Percentiles rank a stretch among this genome's conserved stretches.
Evolutionary conservation across 1,140 invertebrate genomes (phyloP).

Genomic region (Conus ventricosus): DNA sequence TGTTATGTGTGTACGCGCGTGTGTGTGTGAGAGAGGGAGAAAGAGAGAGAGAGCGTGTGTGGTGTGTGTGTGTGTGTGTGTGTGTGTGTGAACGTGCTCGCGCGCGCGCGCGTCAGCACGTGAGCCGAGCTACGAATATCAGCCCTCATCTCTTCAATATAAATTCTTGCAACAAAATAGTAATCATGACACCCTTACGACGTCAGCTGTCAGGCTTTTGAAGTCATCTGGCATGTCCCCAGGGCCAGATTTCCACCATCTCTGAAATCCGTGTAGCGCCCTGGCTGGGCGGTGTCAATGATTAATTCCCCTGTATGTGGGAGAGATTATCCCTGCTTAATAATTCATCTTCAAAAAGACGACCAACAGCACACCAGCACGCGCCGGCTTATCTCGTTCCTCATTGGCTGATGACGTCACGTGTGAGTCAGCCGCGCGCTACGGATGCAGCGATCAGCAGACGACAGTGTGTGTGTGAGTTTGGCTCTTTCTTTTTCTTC

Average conservation of each 20-base stretch:
- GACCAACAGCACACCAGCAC: not conserved
- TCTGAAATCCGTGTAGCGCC: too few relatives aligned
- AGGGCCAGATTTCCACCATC: too few relatives aligned
- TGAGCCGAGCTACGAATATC: not conserved
- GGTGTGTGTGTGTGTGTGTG: constrained; percentile 21
- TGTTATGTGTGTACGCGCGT: constrained; percentile 5
- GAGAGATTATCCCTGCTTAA: not conserved
- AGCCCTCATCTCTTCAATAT: too few relatives aligned
- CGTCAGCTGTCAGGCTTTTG: too few relatives aligned
- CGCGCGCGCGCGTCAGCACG: not conserved
- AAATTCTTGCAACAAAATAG: too few relatives aligned
- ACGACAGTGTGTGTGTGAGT: not conserved
- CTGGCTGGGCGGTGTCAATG: not conserved
- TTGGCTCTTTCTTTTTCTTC: not conserved
- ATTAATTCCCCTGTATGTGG: not conserved
- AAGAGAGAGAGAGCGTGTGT: not conserved
- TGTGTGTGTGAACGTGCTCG: not conserved
- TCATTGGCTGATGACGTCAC: constrained; percentile 21
- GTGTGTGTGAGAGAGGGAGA: not conserved
- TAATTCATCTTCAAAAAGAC: not conserved
- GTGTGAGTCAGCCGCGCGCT: constrained; percentile 15
- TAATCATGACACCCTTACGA: too few relatives aligned
- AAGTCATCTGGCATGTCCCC: too few relatives aligned
- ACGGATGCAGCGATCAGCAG: constrained; percentile 8
- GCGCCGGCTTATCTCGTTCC: not conserved